These are phyloP conservation scores for Bugula neritina DNA, from an alignment of 2,888 invertebrate genomes.

Conservation along the genomic window DNA sequence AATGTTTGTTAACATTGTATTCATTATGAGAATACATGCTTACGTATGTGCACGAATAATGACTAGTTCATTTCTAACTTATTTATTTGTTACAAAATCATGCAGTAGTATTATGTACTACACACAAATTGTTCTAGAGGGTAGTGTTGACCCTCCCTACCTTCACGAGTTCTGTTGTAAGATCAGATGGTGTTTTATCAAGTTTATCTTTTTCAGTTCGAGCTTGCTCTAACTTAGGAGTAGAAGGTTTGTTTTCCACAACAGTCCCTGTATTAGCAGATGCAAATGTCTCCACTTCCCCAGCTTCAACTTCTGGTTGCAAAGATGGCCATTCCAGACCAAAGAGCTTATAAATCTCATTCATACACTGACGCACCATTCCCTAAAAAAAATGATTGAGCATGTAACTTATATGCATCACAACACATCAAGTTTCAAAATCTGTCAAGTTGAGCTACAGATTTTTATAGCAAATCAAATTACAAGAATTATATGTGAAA, in stretches of 20 bases:
- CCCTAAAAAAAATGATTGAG: conserved; percentile 37
- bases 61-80: too few relatives aligned
- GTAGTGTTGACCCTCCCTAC: too few relatives aligned
- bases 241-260: conserved; percentile 18
- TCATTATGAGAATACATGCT: too few relatives aligned
- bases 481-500: neutral
- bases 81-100: too few relatives aligned
- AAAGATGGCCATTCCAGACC: conserved; percentile 28
- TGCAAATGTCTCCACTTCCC: neutral
- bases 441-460: too few relatives aligned
- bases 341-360: conserved; percentile 34
- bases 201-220: neutral
- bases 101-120: too few relatives aligned
- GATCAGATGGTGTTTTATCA: neutral
- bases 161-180: neutral
- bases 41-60: too few relatives aligned
- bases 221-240: neutral
- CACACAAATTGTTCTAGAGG: too few relatives aligned
- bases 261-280: conserved; percentile 7
- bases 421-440: too few relatives aligned
- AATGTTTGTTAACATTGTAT: too few relatives aligned
- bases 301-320: conserved; percentile 10
- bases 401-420: too few relatives aligned
- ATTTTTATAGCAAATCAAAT: too few relatives aligned
- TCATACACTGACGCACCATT: conserved; percentile 41